These are phyloP conservation scores for Andrena camellia DNA, from an alignment of 2,888 invertebrate species.

Conservation along the genomic window DNA sequence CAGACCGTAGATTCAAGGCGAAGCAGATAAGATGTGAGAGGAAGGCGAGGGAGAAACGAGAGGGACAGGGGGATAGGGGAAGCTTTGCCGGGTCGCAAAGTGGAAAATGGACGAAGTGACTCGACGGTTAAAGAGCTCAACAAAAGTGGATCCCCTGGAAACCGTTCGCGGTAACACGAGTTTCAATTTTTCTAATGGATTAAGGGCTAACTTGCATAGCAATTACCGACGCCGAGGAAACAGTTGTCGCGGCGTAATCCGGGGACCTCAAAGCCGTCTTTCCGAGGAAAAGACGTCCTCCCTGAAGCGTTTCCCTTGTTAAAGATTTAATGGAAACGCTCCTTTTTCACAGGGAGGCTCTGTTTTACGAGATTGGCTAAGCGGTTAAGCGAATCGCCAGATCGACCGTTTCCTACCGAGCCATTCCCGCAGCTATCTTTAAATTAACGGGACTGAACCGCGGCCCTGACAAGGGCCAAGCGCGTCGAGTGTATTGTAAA, in stretches of 20 bases:
- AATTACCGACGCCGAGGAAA: slow-evolving; percentile 29
- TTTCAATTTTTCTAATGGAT: slow-evolving; percentile 60
- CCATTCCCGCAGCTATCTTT: background rate
- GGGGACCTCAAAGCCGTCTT: background rate
- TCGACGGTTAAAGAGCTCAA: slow-evolving; percentile 59
- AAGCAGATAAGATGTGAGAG: slow-evolving; percentile 48
- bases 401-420: background rate
- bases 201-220: slow-evolving; percentile 32
- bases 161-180: slow-evolving; percentile 18
- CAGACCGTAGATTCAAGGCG: slow-evolving; percentile 48
- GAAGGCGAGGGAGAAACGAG: slow-evolving; percentile 50
- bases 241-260: slow-evolving; percentile 20
- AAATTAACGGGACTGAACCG: slow-evolving; percentile 23
- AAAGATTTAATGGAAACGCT: background rate
- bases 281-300: background rate
- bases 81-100: slow-evolving; percentile 61
- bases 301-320: background rate
- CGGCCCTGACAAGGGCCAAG: slow-evolving; percentile 1
- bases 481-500: slow-evolving; percentile 39
- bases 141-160: slow-evolving; percentile 52
- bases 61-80: slow-evolving; percentile 41
- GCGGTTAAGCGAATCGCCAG: background rate
- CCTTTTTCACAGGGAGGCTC: background rate
- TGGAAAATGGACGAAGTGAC: slow-evolving; percentile 70
- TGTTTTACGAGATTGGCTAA: slow-evolving; percentile 7